Conservation (phyloP, 2,888 invertebrate genomes). For the Diplolepis rosae region DNA sequence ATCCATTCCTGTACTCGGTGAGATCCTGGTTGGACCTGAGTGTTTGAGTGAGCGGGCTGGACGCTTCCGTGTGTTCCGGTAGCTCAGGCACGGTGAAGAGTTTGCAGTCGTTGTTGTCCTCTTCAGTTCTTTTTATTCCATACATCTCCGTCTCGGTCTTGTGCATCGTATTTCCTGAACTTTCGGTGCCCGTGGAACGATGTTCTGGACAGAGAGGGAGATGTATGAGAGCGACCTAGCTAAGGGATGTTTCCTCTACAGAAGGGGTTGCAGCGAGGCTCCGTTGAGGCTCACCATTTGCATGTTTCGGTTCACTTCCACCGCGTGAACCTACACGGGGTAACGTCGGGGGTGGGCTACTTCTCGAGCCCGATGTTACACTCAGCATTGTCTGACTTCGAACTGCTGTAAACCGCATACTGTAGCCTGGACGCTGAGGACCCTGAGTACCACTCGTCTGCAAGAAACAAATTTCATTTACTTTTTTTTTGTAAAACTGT, state of each 20-base stretch:
- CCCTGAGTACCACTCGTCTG: conserved; percentile 61
- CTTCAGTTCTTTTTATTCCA: conserved; percentile 40
- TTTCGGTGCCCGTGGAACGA: conserved; percentile 42
- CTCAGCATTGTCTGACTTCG: conserved; percentile 76
- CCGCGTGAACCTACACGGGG: conserved; percentile 47
- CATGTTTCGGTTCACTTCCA: conserved; percentile 56
- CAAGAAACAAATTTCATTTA: neutral
- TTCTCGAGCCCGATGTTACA: conserved; percentile 72
- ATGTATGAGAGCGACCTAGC: conserved; percentile 67
- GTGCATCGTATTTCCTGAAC: conserved; percentile 35
- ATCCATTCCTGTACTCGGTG: conserved; percentile 40
- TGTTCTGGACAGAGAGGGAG: conserved; percentile 59
- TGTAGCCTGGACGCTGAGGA: conserved; percentile 70
- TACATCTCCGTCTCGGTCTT: conserved; percentile 60
- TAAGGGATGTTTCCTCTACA: conserved; percentile 68
- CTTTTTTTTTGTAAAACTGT: too few relatives aligned
- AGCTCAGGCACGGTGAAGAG: conserved; percentile 58
- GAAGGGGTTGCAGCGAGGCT: conserved; percentile 58
- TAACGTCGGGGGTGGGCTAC: conserved; percentile 64
- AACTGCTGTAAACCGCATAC: conserved; percentile 74
- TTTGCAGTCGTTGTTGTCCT: conserved; percentile 46
- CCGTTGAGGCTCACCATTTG: conserved; percentile 64
- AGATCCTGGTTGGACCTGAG: conserved; percentile 41
- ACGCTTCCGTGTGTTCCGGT: conserved; percentile 53
- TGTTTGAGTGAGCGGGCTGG: conserved; percentile 41